Conservation (phyloP, 2,113 vertebrate species). For the Tragelaphus buxtoni region DNA sequence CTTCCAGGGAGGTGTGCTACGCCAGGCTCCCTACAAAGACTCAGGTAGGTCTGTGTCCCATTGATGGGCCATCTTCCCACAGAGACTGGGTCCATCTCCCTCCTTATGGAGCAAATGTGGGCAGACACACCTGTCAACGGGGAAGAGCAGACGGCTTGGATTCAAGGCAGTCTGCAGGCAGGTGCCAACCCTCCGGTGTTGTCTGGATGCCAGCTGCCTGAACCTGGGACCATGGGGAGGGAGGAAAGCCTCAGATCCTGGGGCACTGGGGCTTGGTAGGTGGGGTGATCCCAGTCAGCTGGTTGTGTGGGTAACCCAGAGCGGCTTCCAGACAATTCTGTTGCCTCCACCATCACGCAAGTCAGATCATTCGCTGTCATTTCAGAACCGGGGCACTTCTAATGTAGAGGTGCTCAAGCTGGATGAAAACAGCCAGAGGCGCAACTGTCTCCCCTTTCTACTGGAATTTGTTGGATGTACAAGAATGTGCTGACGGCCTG, state of each 20-base stretch:
- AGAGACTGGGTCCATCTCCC: neutral
- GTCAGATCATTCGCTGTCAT: rapidly evolving
- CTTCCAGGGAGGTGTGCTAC: neutral
- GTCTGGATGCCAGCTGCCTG: neutral
- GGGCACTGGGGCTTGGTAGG: neutral
- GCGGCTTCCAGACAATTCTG: neutral
- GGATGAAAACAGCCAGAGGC: neutral
- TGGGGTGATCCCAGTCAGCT: neutral
- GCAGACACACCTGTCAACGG: neutral
- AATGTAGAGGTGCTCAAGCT: rapidly evolving
- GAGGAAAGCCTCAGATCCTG: no score
- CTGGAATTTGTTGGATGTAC: rapidly evolving
- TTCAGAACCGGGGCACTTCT: no score
- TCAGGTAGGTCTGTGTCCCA: neutral
- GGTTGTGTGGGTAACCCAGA: neutral
- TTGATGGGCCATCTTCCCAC: neutral
- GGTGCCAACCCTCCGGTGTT: rapidly evolving
- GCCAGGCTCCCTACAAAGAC: neutral
- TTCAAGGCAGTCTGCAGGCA: no score
- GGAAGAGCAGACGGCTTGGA: no score
- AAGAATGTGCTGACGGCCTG: rapidly evolving
- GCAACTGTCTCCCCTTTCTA: no score
- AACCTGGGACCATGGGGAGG: rapidly evolving
- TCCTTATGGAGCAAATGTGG: neutral
- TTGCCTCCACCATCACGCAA: neutral